Evolutionary conservation across 2,888 invertebrate species (phyloP).

Genomic region (Linyphia triangularis): DNA sequence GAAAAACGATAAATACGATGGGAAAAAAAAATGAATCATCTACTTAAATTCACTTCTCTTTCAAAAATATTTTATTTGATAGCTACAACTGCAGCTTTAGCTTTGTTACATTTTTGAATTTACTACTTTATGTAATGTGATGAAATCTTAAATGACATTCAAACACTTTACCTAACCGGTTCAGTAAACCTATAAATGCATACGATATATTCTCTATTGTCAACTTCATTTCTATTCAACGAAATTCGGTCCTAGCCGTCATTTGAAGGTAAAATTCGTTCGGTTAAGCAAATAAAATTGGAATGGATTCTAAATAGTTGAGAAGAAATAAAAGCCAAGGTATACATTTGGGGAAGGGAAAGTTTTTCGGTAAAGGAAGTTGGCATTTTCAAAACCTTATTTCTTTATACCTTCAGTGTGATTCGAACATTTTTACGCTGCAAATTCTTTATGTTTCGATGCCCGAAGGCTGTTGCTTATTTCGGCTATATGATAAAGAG

Average conservation of each 20-base stretch:
- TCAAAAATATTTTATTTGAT: no score
- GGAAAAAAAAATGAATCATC: no score
- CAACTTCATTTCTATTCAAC: background rate
- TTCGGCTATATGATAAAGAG: slow-evolving; percentile 19
- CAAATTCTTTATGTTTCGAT: background rate
- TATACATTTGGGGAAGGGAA: slow-evolving; percentile 1
- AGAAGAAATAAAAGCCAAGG: slow-evolving; percentile 9
- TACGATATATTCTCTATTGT: background rate
- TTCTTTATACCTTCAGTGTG: slow-evolving; percentile 8
- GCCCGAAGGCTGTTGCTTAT: slow-evolving; percentile 18
- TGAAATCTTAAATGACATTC: no score
- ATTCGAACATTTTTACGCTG: slow-evolving; percentile 13
- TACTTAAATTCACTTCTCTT: no score
- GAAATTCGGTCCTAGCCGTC: background rate
- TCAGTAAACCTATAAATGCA: background rate
- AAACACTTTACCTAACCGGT: no score
- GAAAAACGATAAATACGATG: no score
- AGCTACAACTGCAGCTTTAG: no score
- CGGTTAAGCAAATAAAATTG: slow-evolving; percentile 29
- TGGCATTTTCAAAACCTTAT: slow-evolving; percentile 2
- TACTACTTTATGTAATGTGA: no score
- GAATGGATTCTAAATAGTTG: slow-evolving; percentile 20
- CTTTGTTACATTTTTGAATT: no score
- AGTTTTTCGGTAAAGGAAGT: background rate
- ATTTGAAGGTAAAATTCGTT: slow-evolving; percentile 9